Percentiles rank a stretch among this genome's conserved stretches.
phyloP scores from a whole-genome alignment of 1,140 invertebrate species.

The Lamellibrachia luymesi region DNA sequence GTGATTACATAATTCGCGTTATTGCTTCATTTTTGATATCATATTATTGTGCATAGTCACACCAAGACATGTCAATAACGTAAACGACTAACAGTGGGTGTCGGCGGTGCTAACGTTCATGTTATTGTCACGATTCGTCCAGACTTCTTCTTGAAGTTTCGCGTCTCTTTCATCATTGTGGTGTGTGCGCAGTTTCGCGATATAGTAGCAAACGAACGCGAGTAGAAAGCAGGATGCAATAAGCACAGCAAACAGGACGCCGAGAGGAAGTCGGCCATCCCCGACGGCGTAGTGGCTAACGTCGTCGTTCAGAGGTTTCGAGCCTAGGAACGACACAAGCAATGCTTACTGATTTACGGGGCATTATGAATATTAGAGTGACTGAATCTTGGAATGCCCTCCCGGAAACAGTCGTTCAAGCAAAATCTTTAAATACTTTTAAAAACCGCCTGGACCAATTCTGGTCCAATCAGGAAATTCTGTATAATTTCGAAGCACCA shows the following conservation, averaged over 20 bases:
- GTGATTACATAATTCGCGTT: too few species aligned
- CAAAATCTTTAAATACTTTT: too few species aligned
- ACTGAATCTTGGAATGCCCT: too few species aligned
- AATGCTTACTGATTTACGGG: background rate
- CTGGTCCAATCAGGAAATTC: too few species aligned
- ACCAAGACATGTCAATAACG: background rate
- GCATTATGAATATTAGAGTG: too few species aligned
- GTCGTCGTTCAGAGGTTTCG: background rate
- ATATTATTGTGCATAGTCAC: too few species aligned
- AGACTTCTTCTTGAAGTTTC: background rate
- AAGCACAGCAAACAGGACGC: background rate
- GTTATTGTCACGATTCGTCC: background rate
- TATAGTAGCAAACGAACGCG: background rate
- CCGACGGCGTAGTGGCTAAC: background rate
- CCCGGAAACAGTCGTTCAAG: too few species aligned
- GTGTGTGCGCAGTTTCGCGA: background rate
- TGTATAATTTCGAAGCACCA: too few species aligned
- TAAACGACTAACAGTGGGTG: background rate
- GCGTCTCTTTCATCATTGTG: background rate
- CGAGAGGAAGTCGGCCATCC: background rate
- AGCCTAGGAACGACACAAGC: background rate
- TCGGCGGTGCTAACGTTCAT: background rate
- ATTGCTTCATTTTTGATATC: too few species aligned
- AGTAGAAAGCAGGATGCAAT: background rate
- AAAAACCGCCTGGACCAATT: too few species aligned